Base-by-base conservation (phyloP, 2,888 invertebrate genomes). In the Tenodera sinensis region DNA sequence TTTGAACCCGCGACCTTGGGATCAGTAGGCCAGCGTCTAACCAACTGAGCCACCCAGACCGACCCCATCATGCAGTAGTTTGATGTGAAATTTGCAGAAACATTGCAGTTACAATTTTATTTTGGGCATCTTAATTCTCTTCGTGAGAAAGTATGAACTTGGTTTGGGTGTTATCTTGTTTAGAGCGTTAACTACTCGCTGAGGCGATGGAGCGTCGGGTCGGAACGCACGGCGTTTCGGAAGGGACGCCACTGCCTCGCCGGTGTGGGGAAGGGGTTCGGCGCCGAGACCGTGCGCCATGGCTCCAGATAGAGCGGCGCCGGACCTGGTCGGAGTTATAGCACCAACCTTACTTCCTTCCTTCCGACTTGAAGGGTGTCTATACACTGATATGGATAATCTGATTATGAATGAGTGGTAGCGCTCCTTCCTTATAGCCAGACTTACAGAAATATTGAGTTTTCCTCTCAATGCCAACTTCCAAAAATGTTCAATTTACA, bases 251-350 rank as follows among this genome's bases (percentile, higher is more conserved):
- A 71, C 54, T 71, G 54, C 20, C 54, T 71, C 54, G 54, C 54
- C 54, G 54, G 54, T 71, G 54, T 25, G 20, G 54, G 54, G 54
- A 71, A 20, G 54, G 25, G 54, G 54, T 20, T 71, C 54, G 54
- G 54, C 54, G 54, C 54, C 54, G 54, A 15, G 54, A 15, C 54
- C 54, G 20, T 71, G 28, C 34, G 83, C 87, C 30, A 83, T 87
- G 87, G 87, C 87, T 87, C 87, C 87, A 87, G 87, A 87, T 87
- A 87, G 87, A 87, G 87, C 83, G 87, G 87, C 87, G 87, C 87
- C 87, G 83, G 87, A 83, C 87, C 87, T 82, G 85, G 27, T 20
- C 2, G 54, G 47, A 15, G 47, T 27, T 42, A 85, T 47, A 85
- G 27, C 47, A 54, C 27, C 47, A 54, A 47, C 54, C 54, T 71